phyloP scores from a whole-genome alignment of 1,140 invertebrate species.

The Archivesica marissinica region DNA sequence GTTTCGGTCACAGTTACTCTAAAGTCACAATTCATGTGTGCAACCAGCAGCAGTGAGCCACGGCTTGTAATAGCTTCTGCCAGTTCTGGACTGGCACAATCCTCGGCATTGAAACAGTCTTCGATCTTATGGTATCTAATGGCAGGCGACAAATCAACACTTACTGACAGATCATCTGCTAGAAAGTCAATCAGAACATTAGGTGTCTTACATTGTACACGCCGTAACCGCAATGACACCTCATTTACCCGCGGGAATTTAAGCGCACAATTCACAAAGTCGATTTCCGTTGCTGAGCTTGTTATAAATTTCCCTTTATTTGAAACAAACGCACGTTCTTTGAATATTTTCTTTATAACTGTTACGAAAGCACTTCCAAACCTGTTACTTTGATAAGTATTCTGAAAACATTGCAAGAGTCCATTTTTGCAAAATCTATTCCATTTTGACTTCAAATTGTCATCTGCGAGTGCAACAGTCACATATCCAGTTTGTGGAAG shows the following conservation, averaged over 20 bases:
- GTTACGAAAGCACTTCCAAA: neutral
- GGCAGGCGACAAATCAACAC: neutral
- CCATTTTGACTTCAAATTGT: neutral
- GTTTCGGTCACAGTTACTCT: neutral
- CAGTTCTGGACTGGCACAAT: neutral
- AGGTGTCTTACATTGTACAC: neutral
- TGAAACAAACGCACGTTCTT: neutral
- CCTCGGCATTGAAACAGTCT: neutral
- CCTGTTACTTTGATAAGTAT: neutral
- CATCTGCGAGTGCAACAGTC: neutral
- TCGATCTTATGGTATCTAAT: neutral
- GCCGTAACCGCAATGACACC: neutral
- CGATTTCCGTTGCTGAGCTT: neutral
- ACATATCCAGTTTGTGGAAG: neutral
- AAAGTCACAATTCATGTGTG: neutral
- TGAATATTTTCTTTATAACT: neutral
- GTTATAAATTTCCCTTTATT: neutral
- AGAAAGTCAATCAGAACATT: neutral
- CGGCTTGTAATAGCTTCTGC: neutral
- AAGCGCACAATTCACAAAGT: neutral
- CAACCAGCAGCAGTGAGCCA: neutral
- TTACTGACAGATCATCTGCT: neutral
- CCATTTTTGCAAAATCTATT: neutral
- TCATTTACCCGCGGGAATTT: neutral
- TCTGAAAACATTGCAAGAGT: constrained; percentile 1